Evolutionary conservation across 2,113 vertebrate species (phyloP).

Genomic region (Cephalopterus ornatus): DNA sequence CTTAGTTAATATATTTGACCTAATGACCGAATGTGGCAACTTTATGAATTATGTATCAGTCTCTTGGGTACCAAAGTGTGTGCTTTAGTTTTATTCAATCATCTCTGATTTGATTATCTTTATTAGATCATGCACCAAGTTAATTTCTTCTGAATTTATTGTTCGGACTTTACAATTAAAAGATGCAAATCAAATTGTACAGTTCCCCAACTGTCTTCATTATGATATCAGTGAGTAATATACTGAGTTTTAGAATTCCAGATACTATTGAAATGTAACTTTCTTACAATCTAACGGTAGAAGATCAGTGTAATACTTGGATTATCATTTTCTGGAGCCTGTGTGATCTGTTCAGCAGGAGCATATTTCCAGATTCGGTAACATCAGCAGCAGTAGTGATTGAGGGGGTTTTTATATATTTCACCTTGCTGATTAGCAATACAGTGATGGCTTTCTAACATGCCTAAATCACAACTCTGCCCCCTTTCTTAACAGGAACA

Average conservation of each 20-base stretch:
- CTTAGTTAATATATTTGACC: slow-evolving; percentile 51
- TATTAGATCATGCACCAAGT: background rate
- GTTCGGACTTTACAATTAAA: slow-evolving; percentile 16
- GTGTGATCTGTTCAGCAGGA: background rate
- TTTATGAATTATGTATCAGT: slow-evolving; percentile 50
- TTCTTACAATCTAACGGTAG: background rate
- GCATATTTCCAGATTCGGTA: background rate
- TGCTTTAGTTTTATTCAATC: slow-evolving; percentile 41
- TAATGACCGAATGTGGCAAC: background rate
- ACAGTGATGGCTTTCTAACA: background rate
- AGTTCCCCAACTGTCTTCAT: background rate
- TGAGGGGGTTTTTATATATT: background rate
- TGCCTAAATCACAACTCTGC: background rate
- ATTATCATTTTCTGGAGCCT: background rate
- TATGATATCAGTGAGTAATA: background rate
- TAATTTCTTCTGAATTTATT: slow-evolving; percentile 21
- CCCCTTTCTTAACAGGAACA: background rate
- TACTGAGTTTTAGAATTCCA: background rate
- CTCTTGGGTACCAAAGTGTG: slow-evolving; percentile 1
- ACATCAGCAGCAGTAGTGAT: background rate
- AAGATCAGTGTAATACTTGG: background rate
- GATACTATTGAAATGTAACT: background rate
- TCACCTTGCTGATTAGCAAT: background rate
- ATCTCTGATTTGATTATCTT: slow-evolving; percentile 41
- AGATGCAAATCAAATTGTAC: background rate